Percentiles rank a stretch among this genome's conserved stretches.
Evolutionary conservation across 2,797 vertebrate genomes (phyloP).

Genomic region (Decapterus maruadsi): DNA sequence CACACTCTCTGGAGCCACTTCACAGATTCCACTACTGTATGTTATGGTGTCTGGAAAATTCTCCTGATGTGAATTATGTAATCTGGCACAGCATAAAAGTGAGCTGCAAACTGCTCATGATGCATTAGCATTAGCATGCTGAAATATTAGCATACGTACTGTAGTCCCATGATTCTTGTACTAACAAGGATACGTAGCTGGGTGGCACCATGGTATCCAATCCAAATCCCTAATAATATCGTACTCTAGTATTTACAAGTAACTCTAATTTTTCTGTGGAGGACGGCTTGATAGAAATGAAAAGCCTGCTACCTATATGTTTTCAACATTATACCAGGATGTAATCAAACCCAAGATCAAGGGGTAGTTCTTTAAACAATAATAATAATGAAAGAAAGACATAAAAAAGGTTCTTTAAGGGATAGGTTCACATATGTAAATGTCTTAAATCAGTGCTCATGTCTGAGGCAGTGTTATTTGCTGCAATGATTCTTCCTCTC

Average conservation of each 20-base stretch:
- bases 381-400: not conserved
- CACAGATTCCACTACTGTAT: rapidly evolving
- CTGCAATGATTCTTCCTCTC: not conserved
- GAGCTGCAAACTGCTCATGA: not conserved
- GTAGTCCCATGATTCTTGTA: constrained; percentile 11
- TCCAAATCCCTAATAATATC: not conserved
- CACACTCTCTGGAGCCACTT: not conserved
- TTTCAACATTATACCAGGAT: not conserved
- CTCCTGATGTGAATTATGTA: not conserved
- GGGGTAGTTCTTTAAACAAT: not conserved
- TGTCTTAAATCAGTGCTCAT: not conserved
- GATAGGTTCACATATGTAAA: not conserved
- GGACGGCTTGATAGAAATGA: too few species aligned
- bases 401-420: not conserved
- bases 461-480: not conserved
- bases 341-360: not conserved
- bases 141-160: not conserved
- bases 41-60: not conserved
- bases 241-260: not conserved
- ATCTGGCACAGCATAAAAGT: not conserved
- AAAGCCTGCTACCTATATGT: not conserved
- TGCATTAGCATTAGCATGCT: not conserved
- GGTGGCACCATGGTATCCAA: constrained; percentile 10
- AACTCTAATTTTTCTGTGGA: not conserved
- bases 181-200: constrained; percentile 14